Conservation (phyloP, 2,113 vertebrate species). For the Athene noctua region DNA sequence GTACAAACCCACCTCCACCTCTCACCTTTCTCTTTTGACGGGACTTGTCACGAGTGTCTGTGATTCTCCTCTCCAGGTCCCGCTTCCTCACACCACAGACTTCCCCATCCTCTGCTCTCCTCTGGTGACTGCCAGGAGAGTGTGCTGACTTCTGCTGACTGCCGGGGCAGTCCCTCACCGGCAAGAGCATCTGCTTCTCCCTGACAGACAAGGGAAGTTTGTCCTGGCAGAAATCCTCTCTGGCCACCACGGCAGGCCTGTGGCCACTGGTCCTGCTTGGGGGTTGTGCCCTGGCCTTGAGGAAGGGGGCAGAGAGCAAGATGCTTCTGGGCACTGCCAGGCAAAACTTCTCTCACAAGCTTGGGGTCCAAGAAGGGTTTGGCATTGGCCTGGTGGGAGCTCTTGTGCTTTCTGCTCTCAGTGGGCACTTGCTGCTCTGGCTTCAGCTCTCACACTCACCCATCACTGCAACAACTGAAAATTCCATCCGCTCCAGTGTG, state of each 20-base stretch:
- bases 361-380: constrained; percentile 26
- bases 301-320: constrained; percentile 34
- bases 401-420: constrained; percentile 70
- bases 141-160: too few species aligned
- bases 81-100: constrained; percentile 44
- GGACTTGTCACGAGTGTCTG: not conserved
- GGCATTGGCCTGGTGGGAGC: not conserved
- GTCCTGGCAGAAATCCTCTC: constrained; percentile 61
- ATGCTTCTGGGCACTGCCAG: not conserved
- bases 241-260: constrained; percentile 26
- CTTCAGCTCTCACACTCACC: constrained; percentile 34
- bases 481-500: not conserved
- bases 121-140: not conserved
- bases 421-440: not conserved
- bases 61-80: constrained; percentile 58
- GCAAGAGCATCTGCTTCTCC: constrained; percentile 48
- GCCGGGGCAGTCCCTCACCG: constrained; percentile 1
- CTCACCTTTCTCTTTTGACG: constrained; percentile 81
- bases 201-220: constrained; percentile 37
- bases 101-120: constrained; percentile 23
- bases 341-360: constrained; percentile 30
- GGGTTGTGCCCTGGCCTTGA: constrained; percentile 40
- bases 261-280: constrained; percentile 42
- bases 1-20: not conserved
- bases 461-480: too few species aligned